phyloP scores from a whole-genome alignment of 37 sponge, comb jelly and placozoan genomes.

The Cliona cf. orientalis region DNA sequence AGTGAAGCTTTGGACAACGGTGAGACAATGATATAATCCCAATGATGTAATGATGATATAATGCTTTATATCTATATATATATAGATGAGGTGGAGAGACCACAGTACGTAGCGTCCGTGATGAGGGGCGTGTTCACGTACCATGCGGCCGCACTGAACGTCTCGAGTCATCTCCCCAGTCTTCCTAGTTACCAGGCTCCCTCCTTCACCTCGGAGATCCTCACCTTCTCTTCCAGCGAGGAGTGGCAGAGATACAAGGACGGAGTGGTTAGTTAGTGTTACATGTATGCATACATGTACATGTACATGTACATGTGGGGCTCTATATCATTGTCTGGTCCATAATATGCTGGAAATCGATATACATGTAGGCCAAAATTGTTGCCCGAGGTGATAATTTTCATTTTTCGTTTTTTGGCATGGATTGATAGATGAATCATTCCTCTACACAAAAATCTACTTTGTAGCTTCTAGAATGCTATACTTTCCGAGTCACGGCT shows the following conservation, averaged over 20 bases:
- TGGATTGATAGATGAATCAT: too few species aligned
- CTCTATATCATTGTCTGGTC: neutral
- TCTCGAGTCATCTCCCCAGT: constrained; percentile 17
- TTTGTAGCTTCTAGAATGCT: too few species aligned
- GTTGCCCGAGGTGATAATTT: too few species aligned
- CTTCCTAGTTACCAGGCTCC: constrained; percentile 55
- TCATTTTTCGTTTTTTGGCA: too few species aligned
- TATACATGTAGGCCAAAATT: too few species aligned
- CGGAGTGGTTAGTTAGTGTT: constrained; percentile 42
- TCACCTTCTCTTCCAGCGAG: constrained; percentile 26
- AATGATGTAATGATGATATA: neutral
- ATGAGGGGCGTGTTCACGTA: constrained; percentile 33
- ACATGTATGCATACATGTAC: constrained; percentile 32
- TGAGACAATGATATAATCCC: neutral
- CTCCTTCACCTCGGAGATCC: constrained; percentile 57
- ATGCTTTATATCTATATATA: neutral
- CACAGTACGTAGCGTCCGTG: constrained; percentile 44
- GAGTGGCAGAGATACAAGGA: constrained; percentile 70
- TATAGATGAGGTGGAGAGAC: constrained; percentile 46
- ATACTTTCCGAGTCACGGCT: too few species aligned
- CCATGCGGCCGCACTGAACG: neutral
- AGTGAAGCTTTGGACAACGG: neutral
- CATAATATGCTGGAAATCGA: too few species aligned
- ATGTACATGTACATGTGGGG: constrained; percentile 41
- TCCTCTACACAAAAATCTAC: too few species aligned